These are phyloP conservation scores for Hypsibius dujardini DNA, from an alignment of 1,140 invertebrate genomes.

Conservation along the genomic window DNA sequence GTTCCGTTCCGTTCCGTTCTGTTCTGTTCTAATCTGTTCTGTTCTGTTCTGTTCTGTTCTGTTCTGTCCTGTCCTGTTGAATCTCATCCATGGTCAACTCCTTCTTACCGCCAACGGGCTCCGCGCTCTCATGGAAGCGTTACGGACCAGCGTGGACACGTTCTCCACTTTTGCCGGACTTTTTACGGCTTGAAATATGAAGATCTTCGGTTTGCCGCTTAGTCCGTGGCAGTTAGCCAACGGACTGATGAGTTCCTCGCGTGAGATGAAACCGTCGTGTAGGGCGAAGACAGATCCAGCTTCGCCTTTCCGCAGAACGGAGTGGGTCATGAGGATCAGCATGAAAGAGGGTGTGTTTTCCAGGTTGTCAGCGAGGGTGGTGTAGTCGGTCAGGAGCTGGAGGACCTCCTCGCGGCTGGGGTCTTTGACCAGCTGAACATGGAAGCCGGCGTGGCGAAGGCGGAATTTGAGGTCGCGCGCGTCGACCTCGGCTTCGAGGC, in stretches of 20 bases:
- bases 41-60: too few relatives aligned
- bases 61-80: too few relatives aligned
- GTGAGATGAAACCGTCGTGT: conserved; percentile 3
- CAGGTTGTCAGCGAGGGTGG: not conserved
- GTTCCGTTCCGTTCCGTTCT: too few relatives aligned
- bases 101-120: too few relatives aligned
- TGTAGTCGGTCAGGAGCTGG: not conserved
- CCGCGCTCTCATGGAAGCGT: too few relatives aligned
- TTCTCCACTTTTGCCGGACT: too few relatives aligned
- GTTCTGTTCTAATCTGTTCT: too few relatives aligned
- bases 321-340: not conserved
- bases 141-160: too few relatives aligned
- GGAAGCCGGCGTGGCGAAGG: not conserved
- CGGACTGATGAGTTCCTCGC: not conserved
- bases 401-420: not conserved
- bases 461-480: not conserved
- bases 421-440: not conserved
- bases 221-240: not conserved
- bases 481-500: not conserved
- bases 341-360: not conserved
- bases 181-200: not conserved
- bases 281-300: not conserved
- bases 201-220: not conserved
- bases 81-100: too few relatives aligned
- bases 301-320: not conserved